Percentiles rank a stretch among this genome's conserved stretches.
phyloP scores from a whole-genome alignment of 2,113 vertebrate genomes.

The Heptranchias perlo region DNA sequence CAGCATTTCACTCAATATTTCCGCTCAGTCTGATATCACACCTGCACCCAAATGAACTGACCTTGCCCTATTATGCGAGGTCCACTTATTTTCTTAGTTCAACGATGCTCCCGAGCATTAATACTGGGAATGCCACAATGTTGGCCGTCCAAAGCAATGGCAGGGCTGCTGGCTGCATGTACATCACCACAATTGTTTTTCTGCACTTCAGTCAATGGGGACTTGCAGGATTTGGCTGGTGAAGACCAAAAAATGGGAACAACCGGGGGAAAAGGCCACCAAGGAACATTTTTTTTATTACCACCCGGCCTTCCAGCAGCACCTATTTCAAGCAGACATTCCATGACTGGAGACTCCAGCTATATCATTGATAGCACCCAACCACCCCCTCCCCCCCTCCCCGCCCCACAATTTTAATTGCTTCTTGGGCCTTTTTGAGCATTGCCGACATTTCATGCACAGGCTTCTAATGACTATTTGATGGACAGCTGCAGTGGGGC shows the following conservation, averaged over 20 bases:
- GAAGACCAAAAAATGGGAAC: neutral
- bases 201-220: neutral
- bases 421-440: no score
- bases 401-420: no score
- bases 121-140: neutral
- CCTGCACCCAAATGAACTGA: neutral
- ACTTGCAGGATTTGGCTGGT: neutral
- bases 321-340: no score
- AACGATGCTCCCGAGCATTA: neutral
- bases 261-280: neutral
- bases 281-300: neutral
- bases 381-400: no score
- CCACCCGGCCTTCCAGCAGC: no score
- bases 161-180: neutral
- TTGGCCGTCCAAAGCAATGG: neutral
- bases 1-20: neutral
- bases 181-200: neutral
- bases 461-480: no score
- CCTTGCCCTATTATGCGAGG: neutral
- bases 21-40: neutral
- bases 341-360: no score
- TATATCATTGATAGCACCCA: no score
- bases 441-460: no score
- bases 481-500: no score
- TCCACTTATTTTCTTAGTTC: neutral